Evolutionary conservation across 1,140 invertebrate genomes (phyloP).

Genomic region (Megathymus violae): DNA sequence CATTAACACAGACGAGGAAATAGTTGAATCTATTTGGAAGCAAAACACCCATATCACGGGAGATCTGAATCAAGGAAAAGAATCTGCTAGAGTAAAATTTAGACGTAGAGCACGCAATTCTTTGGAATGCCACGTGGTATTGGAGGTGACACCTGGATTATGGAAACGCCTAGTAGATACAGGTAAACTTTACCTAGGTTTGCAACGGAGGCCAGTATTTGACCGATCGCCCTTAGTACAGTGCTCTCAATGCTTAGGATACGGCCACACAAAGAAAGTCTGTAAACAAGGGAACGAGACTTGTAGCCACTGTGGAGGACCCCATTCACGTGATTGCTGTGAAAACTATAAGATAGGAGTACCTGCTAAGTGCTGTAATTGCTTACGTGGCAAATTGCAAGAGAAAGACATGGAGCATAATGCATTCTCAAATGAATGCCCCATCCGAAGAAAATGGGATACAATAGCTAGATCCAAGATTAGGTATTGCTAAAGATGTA

Average conservation of each 20-base stretch:
- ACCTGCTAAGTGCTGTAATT: constrained; percentile 8
- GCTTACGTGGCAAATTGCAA: not conserved
- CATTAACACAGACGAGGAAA: not conserved
- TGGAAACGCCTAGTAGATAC: not conserved
- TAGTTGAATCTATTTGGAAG: not conserved
- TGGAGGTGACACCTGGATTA: not conserved
- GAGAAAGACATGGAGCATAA: not conserved
- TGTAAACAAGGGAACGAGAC: too few relatives aligned
- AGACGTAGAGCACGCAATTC: not conserved
- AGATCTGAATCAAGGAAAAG: not conserved
- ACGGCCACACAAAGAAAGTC: not conserved
- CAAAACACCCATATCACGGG: not conserved
- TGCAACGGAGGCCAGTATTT: not conserved
- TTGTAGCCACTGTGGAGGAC: not conserved
- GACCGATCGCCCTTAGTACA: not conserved
- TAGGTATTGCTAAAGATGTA: constrained; percentile 21
- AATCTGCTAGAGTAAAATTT: not conserved
- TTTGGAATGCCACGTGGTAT: not conserved
- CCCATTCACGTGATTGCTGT: not conserved
- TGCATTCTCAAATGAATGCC: constrained; percentile 6
- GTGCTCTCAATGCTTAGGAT: not conserved
- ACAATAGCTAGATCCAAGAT: not conserved
- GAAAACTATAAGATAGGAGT: not conserved
- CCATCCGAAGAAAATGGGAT: constrained; percentile 19
- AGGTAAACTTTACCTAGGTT: not conserved